These are phyloP conservation scores for Euglossa dilemma DNA, from an alignment of 1,140 invertebrate species.

Conservation along the genomic window DNA sequence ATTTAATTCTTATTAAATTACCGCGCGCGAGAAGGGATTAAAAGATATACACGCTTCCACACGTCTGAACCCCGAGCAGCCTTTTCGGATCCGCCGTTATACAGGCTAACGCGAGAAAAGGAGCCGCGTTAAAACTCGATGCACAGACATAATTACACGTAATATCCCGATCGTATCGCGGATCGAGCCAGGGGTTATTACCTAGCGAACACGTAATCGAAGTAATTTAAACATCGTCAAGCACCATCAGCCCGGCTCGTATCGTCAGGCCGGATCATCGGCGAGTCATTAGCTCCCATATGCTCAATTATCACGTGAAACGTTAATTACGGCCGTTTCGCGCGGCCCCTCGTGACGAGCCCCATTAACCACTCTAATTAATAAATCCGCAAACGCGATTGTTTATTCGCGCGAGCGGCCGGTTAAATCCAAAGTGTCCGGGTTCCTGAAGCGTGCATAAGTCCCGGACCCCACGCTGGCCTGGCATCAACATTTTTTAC, in stretches of 20 bases:
- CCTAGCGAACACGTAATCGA: background rate
- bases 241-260: background rate
- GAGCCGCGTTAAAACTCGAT: too few relatives aligned
- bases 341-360: background rate
- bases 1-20: too few relatives aligned
- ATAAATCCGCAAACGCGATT: slow-evolving; percentile 56
- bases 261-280: background rate
- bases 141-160: background rate
- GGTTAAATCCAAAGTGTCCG: slow-evolving; percentile 68
- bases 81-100: too few relatives aligned
- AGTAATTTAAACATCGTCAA: slow-evolving; percentile 22
- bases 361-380: slow-evolving; percentile 37
- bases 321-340: slow-evolving; percentile 8
- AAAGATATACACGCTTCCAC: too few relatives aligned
- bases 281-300: background rate
- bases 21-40: too few relatives aligned
- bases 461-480: slow-evolving; percentile 72
- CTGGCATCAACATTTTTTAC: slow-evolving; percentile 73
- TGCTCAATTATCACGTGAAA: slow-evolving; percentile 35
- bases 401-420: slow-evolving; percentile 61
- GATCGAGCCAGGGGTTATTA: background rate
- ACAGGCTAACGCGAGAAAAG: background rate
- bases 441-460: slow-evolving; percentile 72
- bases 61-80: too few relatives aligned
- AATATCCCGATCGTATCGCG: background rate